Base-by-base conservation (phyloP, 2,113 vertebrate genomes). In the Dipodomys spectabilis region DNA sequence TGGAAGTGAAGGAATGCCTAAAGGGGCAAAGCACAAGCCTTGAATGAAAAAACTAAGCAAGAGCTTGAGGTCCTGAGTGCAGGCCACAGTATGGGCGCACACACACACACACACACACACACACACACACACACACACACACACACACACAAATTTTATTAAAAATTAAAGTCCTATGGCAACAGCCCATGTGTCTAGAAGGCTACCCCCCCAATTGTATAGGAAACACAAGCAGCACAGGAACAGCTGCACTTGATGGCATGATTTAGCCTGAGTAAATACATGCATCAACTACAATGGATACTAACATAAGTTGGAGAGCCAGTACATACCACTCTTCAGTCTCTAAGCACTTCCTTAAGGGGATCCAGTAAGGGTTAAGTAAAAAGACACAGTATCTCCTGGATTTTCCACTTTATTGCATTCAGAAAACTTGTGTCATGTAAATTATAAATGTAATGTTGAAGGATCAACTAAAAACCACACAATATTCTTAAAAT, bases 141-240 rank as follows among this genome's bases (percentile, higher is more conserved):
- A 67, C 64, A 23, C 23, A 45, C 86, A 83, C 53, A 44, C 49
- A 86, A 16, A 22, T n/a, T 94, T 82, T 74, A 83, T 62, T 88
- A 73, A 90, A 85, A 71, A 79, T 86, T 60, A 74, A 80, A 67
- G 68, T 45, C 16, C 49, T 75, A 22, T 77, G 32, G 25, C 45
- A 75, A 35, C 2, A 86, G 53, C 3, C 10, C 44, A 23, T 65
- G 16, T 1, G 8, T 10, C 22, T 35, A 53, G 60, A 65, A 53
- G 74, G 30, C 30, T 27, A 74, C 19, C 13, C 25, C 86, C 65
- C 30, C n/a, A n/a, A 72, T 79, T 86, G 27, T 15, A 7, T 25
- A 27, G 68, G 20, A 9, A 82, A 49, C 32, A 64, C 1, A 10
- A 20, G 1, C 4, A 23, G 0, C 15, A 35, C 25, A 77, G 22